phyloP scores from a whole-genome alignment of 2,113 vertebrate genomes.

The Sorex fumeus region DNA sequence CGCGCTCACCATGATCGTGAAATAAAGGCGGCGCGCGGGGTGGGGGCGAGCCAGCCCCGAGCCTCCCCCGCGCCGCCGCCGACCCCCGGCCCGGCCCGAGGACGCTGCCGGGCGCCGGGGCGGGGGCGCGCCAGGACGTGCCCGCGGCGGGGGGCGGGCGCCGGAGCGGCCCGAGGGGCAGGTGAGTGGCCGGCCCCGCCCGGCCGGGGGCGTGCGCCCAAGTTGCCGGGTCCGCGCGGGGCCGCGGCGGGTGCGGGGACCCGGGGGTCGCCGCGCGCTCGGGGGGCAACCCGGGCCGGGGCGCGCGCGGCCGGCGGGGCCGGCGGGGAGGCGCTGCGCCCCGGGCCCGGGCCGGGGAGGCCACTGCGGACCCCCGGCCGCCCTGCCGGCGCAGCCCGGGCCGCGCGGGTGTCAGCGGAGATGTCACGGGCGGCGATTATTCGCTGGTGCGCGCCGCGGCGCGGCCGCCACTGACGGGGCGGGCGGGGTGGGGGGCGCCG shows the following conservation, averaged over 20 bases:
- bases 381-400: not conserved
- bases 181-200: constrained; percentile 76
- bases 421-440: constrained; percentile 84
- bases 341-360: not conserved
- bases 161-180: constrained; percentile 73
- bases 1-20: constrained; percentile 74
- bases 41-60: constrained; percentile 70
- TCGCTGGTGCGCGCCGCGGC: constrained; percentile 80
- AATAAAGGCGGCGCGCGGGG: constrained; percentile 74
- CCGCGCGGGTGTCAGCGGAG: constrained; percentile 64
- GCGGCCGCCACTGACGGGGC: constrained; percentile 76
- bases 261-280: not conserved
- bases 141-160: constrained; percentile 44
- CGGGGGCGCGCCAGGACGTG: constrained; percentile 31
- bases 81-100: constrained; percentile 30
- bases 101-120: constrained; percentile 48
- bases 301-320: not conserved
- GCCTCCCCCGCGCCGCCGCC: constrained; percentile 66
- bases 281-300: not conserved
- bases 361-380: constrained; percentile 44
- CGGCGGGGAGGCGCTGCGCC: not conserved
- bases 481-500: constrained; percentile 51
- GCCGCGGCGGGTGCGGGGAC: not conserved
- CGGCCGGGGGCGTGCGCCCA: constrained; percentile 55
- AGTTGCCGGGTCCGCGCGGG: constrained; percentile 29